These are phyloP conservation scores for Myrmecobius fasciatus DNA, from an alignment of 2,113 vertebrate species.

Conservation along the genomic window DNA sequence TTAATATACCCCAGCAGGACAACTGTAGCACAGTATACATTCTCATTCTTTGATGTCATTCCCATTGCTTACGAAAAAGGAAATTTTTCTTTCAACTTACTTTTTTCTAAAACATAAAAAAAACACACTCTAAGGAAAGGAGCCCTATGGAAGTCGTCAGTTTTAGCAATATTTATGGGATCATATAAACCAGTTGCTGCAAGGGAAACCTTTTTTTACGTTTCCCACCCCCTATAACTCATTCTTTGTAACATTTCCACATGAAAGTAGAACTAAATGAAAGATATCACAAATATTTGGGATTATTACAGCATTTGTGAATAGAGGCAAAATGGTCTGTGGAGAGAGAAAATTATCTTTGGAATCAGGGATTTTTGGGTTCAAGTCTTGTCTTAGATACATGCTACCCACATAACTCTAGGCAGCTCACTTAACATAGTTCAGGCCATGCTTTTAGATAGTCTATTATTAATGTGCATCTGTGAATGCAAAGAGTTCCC, in stretches of 20 bases:
- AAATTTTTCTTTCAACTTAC: not conserved
- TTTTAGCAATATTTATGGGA: not conserved
- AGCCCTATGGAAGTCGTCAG: not conserved
- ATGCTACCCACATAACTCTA: not conserved
- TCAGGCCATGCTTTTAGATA: not conserved
- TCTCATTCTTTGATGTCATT: slow-evolving; percentile 80
- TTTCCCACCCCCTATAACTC: not conserved
- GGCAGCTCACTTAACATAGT: not conserved
- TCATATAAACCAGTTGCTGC: not conserved
- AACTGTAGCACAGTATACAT: slow-evolving; percentile 70
- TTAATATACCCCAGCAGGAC: slow-evolving; percentile 81
- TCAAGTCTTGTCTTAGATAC: not conserved
- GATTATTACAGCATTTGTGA: not conserved
- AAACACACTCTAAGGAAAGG: not conserved
- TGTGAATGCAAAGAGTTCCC: not conserved
- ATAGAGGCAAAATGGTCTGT: not conserved
- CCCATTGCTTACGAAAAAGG: not conserved
- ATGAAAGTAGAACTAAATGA: not conserved
- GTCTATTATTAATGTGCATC: not conserved
- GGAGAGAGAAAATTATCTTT: not conserved
- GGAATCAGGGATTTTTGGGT: not conserved
- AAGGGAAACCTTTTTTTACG: not conserved
- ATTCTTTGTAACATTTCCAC: not conserved
- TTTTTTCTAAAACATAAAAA: slow-evolving; percentile 35
- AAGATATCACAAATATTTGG: not conserved